Base-by-base conservation (phyloP, 2,888 invertebrate species). In the Tetrapedia diversipes region DNA sequence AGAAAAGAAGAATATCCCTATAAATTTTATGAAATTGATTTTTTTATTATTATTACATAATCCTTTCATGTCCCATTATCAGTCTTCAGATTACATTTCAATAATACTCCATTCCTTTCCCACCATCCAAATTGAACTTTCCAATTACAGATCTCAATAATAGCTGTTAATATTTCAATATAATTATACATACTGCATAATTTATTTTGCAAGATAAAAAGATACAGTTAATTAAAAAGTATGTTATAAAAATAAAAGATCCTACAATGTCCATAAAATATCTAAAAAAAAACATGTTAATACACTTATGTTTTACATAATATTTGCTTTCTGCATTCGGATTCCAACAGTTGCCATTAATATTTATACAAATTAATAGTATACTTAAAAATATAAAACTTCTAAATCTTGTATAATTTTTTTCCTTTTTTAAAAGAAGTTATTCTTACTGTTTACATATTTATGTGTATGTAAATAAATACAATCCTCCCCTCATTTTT, bases 61-160 rank as follows among this genome's bases (percentile, higher is more conserved):
- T 67, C 77, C 72, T 70, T 73, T 61, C 47, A 43, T 22, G 11
- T 68, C 27, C 45, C 64, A 65, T 81, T 72, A 67, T 64, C 68
- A 60, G 74, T 76, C 63, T 68, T 76, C 61, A 83, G 81, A 83
- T 85, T 59, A 65, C 45, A 56, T 79, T 64, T 59, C 80, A 75
- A 56, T 67, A 80, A 65, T 71, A 71, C 66, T 54, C 73, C 34
- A 76, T 76, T 63, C 78, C 80, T 65, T 49, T 79, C 68, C 79
- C 84, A 65, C 77, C 74, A 60, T 72, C 67, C 77, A 81, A 51
- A 56, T 68, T 80, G 54, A 76, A 69, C 41, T 72, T 66, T 74
- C 60, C 76, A 63, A 57, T 82, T 51, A 75, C 80, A 51, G 76
- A 85, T 61, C 70, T 85, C 70, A 68, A 78, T 79, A 76, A 84